A percentile compares a stretch with the other conserved stretches of the same genome.
phyloP scores from a whole-genome alignment of 2,113 vertebrate species.

The Oophaga pumilio region DNA sequence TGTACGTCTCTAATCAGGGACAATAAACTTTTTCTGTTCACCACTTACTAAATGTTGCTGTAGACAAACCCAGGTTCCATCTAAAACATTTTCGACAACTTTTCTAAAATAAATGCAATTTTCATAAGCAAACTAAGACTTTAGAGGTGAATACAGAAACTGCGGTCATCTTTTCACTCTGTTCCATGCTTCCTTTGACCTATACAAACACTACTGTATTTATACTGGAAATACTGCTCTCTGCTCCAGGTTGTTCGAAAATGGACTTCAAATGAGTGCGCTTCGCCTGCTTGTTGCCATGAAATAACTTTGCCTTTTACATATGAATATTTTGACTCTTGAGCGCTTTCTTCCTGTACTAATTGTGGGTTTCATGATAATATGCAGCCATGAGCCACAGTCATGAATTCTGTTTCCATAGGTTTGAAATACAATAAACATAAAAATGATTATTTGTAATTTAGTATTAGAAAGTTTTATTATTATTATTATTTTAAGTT shows the following conservation, averaged over 20 bases:
- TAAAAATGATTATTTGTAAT: too few relatives aligned
- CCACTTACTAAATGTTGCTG: background rate
- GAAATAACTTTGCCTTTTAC: slow-evolving; percentile 24
- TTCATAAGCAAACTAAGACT: background rate
- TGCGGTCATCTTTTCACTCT: background rate
- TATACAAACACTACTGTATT: background rate
- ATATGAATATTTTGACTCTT: background rate
- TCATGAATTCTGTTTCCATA: too few relatives aligned
- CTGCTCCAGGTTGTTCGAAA: background rate
- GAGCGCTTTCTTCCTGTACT: background rate
- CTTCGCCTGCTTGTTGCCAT: background rate
- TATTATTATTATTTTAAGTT: too few relatives aligned
- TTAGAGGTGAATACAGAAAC: background rate
- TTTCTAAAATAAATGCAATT: slow-evolving; percentile 27
- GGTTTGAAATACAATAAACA: too few relatives aligned
- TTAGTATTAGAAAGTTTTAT: too few relatives aligned
- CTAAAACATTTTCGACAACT: background rate
- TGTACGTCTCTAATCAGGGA: too few relatives aligned
- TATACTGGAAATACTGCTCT: background rate
- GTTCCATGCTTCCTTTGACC: background rate
- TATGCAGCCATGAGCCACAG: background rate
- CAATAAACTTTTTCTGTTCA: background rate
- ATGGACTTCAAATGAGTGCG: background rate
- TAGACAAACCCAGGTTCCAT: background rate
- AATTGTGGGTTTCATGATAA: background rate